These are phyloP conservation scores for Calonectris borealis DNA, from an alignment of 2,113 vertebrate genomes.

Conservation along the genomic window DNA sequence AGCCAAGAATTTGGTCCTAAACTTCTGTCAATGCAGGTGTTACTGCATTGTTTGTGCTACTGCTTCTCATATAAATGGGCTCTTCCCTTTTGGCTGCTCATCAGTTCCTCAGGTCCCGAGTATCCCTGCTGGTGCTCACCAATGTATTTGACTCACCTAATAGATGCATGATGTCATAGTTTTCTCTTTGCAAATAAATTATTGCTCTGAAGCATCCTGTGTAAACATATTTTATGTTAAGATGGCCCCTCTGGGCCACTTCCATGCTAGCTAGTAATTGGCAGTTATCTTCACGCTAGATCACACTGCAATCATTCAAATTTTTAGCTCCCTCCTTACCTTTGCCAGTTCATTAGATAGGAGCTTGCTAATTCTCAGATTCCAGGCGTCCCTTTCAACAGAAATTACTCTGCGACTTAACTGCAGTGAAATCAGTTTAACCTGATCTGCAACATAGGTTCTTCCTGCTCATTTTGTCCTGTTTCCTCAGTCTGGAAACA, in stretches of 20 bases:
- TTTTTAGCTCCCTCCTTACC: background rate
- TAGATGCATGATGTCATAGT: fast-evolving
- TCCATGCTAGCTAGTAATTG: background rate
- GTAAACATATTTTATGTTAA: background rate
- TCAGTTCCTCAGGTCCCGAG: background rate
- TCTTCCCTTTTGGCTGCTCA: background rate
- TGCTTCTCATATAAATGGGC: background rate
- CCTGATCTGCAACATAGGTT: background rate
- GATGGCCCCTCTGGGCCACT: background rate
- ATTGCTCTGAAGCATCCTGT: background rate
- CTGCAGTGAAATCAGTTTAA: background rate
- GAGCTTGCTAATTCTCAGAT: background rate
- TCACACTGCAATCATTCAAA: background rate
- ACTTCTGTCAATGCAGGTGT: background rate
- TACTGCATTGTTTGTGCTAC: background rate
- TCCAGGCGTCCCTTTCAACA: background rate
- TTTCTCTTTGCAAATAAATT: background rate
- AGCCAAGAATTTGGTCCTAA: background rate
- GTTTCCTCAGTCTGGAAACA: background rate
- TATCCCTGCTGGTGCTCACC: background rate
- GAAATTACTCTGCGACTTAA: background rate
- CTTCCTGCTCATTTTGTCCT: background rate
- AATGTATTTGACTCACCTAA: background rate
- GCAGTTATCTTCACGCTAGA: background rate
- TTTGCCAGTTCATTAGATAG: background rate